These are phyloP conservation scores for Coregonus clupeaformis DNA, from an alignment of 2,113 vertebrate genomes.

Conservation along the genomic window DNA sequence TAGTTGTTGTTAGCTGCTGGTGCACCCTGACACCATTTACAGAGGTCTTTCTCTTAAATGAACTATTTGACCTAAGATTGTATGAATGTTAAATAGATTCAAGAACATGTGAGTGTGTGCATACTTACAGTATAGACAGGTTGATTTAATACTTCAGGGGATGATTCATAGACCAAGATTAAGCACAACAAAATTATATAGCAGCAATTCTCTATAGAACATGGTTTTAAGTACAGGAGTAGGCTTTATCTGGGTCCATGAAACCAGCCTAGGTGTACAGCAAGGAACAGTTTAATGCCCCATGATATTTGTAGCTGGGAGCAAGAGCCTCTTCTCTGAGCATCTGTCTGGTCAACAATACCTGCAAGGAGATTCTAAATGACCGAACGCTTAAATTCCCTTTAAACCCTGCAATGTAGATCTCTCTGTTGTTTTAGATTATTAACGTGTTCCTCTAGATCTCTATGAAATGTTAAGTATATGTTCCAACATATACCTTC, in stretches of 20 bases:
- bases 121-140: too few relatives aligned
- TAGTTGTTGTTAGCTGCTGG: too few relatives aligned
- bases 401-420: conserved; percentile 68
- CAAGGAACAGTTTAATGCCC: conserved; percentile 46
- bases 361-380: conserved; percentile 49
- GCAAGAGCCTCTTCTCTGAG: conserved; percentile 23
- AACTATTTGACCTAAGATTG: too few relatives aligned
- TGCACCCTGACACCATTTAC: not conserved
- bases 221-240: not conserved
- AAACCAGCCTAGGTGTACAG: conserved; percentile 9
- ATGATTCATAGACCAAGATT: too few relatives aligned
- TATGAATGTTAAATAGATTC: not conserved
- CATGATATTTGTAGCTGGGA: conserved; percentile 46
- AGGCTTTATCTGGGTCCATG: too few relatives aligned
- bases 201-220: too few relatives aligned
- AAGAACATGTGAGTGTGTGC: too few relatives aligned
- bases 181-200: too few relatives aligned
- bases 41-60: too few relatives aligned
- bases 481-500: conserved; percentile 59
- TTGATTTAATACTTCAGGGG: too few relatives aligned
- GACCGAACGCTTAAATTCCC: conserved; percentile 56
- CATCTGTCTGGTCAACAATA: conserved; percentile 70
- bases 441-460: conserved; percentile 53
- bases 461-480: conserved; percentile 59
- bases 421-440: conserved; percentile 39